Percentiles rank a stretch among this genome's conserved stretches.
phyloP scores from a whole-genome alignment of 1,140 invertebrate species.

The Halesus radiatus region DNA sequence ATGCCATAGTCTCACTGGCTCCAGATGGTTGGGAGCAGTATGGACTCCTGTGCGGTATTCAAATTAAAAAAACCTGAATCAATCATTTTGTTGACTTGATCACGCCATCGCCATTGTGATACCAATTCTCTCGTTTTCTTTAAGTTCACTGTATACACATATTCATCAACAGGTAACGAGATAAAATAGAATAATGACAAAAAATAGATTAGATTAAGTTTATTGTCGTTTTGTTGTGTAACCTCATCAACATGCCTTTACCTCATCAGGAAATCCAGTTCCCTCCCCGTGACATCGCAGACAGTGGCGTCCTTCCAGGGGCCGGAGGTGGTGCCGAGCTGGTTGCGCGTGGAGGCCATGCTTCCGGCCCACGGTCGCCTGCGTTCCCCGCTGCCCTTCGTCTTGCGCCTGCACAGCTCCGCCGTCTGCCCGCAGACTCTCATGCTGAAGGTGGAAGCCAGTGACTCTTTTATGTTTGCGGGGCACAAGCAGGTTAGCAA shows the following conservation, averaged over 20 bases:
- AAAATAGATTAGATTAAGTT: no score
- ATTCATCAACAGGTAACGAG: neutral
- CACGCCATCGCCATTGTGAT: neutral
- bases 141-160: neutral
- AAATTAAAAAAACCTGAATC: no score
- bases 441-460: slow-evolving; percentile 82
- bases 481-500: slow-evolving; percentile 86
- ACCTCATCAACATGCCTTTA: neutral
- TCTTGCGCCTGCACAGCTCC: slow-evolving; percentile 82
- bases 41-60: no score
- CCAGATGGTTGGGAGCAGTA: no score
- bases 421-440: slow-evolving; percentile 81
- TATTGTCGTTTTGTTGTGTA: neutral
- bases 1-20: no score
- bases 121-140: neutral
- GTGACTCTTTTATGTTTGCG: slow-evolving; percentile 91
- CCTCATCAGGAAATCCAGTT: slow-evolving; percentile 44
- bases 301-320: slow-evolving; percentile 70
- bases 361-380: slow-evolving; percentile 83
- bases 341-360: slow-evolving; percentile 79
- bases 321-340: slow-evolving; percentile 75
- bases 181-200: neutral
- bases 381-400: slow-evolving; percentile 77
- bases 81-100: no score
- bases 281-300: slow-evolving; percentile 30